Conservation (phyloP, 2,113 vertebrate species). For the Dicaeum eximium region DNA sequence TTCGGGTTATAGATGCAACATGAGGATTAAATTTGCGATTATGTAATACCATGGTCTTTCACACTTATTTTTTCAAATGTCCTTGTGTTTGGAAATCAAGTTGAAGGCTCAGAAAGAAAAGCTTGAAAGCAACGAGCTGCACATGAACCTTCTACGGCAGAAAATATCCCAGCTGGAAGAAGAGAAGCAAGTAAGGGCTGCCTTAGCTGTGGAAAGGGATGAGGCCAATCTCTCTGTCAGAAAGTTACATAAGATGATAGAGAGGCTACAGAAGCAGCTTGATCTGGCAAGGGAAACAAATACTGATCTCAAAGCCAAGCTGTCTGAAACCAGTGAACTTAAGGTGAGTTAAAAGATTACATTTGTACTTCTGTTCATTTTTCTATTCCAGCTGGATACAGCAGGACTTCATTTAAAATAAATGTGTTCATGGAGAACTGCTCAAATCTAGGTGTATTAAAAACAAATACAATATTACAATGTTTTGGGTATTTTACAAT, state of each 20-base stretch:
- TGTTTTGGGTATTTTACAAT: background rate
- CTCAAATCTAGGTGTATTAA: background rate
- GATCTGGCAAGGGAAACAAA: conserved; percentile 65
- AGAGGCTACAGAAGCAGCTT: conserved; percentile 83
- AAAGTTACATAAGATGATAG: conserved; percentile 82
- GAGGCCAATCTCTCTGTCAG: conserved; percentile 70
- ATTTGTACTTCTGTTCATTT: background rate
- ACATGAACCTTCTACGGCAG: conserved; percentile 82
- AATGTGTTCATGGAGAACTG: background rate
- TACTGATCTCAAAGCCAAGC: conserved; percentile 82
- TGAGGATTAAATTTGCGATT: background rate
- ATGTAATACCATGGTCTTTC: background rate
- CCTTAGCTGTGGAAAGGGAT: conserved; percentile 74
- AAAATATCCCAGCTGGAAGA: conserved; percentile 86
- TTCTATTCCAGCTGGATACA: background rate
- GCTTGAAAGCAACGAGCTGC: conserved; percentile 84
- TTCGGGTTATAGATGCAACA: background rate
- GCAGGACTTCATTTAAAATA: background rate
- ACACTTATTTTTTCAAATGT: background rate
- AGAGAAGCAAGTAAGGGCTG: conserved; percentile 74
- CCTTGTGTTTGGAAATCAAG: conserved; percentile 65
- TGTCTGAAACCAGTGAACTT: conserved; percentile 83
- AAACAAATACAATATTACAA: background rate
- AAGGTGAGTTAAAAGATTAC: conserved; percentile 76
- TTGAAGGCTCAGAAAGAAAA: conserved; percentile 85